Conservation (phyloP, 2,113 vertebrate genomes). For the Passer domesticus region DNA sequence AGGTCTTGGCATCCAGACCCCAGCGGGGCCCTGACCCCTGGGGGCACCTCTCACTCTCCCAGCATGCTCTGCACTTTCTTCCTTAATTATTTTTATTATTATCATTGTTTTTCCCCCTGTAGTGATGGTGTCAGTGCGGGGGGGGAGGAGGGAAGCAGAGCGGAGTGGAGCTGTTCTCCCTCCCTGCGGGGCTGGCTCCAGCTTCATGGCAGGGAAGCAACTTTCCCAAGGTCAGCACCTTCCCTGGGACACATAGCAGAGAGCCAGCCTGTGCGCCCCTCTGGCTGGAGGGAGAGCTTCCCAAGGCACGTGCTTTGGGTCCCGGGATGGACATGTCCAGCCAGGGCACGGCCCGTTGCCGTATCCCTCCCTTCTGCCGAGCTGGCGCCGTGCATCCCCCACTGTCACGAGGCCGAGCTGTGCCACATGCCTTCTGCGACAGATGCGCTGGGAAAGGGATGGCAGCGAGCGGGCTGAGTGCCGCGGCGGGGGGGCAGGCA, state of each 20-base stretch:
- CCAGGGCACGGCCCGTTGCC: background rate
- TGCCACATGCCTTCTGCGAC: slow-evolving; percentile 31
- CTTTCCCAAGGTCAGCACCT: background rate
- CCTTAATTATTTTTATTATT: slow-evolving; percentile 9
- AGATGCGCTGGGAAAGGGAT: slow-evolving; percentile 36
- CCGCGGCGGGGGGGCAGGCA: background rate
- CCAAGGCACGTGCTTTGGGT: rapidly evolving
- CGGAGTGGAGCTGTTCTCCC: background rate
- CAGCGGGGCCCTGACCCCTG: background rate
- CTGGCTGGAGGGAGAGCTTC: background rate
- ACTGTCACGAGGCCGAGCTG: background rate
- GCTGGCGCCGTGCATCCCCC: background rate
- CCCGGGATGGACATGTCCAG: rapidly evolving
- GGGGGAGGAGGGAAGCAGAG: background rate
- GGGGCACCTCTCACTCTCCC: background rate
- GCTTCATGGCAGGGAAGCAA: background rate
- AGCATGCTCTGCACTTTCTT: background rate
- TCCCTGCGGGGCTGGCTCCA: background rate
- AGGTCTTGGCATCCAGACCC: background rate
- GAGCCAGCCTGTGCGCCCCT: background rate
- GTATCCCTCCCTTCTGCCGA: background rate
- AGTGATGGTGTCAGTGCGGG: background rate
- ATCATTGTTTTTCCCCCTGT: background rate
- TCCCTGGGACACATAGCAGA: background rate
- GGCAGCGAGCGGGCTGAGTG: background rate